Conservation (phyloP, 2,113 vertebrate genomes). For the Silurus asotus region DNA sequence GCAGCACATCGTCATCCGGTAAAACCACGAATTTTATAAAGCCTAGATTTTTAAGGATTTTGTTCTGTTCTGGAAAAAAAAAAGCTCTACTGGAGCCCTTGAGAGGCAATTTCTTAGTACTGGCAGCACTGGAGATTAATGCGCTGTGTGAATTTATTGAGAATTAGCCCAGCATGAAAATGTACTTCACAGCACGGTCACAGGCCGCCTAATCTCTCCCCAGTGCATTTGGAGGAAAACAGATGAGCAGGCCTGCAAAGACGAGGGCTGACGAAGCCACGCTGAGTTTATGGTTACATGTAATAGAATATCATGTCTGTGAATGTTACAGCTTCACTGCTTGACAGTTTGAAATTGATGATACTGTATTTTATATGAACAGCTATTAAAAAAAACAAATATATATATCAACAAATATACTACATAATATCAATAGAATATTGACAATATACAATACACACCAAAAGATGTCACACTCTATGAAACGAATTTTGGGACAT, state of each 20-base stretch:
- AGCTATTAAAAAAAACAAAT: no score
- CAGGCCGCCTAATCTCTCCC: conserved; percentile 49
- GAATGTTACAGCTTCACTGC: not conserved
- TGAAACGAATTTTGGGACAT: no score
- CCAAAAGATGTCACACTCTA: no score
- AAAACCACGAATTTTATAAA: conserved; percentile 9
- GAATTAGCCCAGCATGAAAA: conserved; percentile 55
- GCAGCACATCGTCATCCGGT: not conserved
- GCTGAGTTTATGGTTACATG: not conserved
- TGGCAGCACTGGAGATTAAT: conserved; percentile 53
- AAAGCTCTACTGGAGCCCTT: conserved; percentile 11
- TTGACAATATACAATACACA: no score
- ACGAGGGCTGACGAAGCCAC: not conserved
- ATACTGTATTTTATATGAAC: not conserved
- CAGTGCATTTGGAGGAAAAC: conserved; percentile 29
- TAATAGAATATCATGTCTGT: not conserved
- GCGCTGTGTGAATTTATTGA: conserved; percentile 52
- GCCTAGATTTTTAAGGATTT: not conserved
- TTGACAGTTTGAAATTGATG: not conserved
- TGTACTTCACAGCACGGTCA: conserved; percentile 49
- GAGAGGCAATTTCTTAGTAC: conserved; percentile 45
- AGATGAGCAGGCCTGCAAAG: conserved; percentile 32
- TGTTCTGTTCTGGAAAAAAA: conserved; percentile 30
- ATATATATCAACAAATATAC: not conserved
- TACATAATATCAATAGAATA: not conserved